Conservation (phyloP, 2,888 invertebrate species). For the Pemphredon lugubris region DNA sequence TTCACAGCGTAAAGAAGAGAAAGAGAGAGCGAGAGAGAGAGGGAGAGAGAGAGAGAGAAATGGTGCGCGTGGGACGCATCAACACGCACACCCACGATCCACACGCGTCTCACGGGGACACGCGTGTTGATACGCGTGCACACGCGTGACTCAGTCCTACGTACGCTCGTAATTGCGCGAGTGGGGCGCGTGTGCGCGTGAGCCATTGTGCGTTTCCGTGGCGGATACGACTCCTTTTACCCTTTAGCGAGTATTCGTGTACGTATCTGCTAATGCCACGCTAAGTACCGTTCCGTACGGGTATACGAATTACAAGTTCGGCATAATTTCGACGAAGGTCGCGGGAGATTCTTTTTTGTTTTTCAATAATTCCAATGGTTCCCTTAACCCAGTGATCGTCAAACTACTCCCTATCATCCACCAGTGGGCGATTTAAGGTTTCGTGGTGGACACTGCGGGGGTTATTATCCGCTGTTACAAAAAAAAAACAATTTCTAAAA, state of each 20-base stretch:
- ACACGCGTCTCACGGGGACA: conserved; percentile 35
- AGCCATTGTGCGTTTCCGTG: conserved; percentile 67
- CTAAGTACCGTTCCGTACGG: conserved; percentile 28
- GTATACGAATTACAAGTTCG: conserved; percentile 11
- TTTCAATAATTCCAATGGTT: too few relatives aligned
- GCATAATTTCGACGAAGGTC: neutral
- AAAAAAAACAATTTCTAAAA: too few relatives aligned
- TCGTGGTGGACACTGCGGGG: too few relatives aligned
- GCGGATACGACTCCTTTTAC: conserved; percentile 70
- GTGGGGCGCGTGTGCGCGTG: conserved; percentile 51
- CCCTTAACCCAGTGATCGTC: too few relatives aligned
- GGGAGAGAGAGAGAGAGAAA: conserved; percentile 23
- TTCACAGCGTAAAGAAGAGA: conserved; percentile 32
- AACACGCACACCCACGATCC: conserved; percentile 40
- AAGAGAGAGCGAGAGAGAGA: conserved; percentile 16
- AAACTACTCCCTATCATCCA: too few relatives aligned
- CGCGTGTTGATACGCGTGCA: conserved; percentile 54
- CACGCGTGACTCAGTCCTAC: conserved; percentile 50
- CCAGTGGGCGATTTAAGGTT: too few relatives aligned
- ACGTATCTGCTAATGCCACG: conserved; percentile 30
- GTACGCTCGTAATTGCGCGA: conserved; percentile 63
- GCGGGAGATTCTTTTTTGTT: neutral
- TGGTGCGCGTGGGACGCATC: conserved; percentile 39
- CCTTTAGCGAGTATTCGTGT: conserved; percentile 55
- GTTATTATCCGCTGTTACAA: too few relatives aligned